Evolutionary conservation across 2,888 invertebrate species (phyloP).

Genomic region (Galerucella calmariensis): DNA sequence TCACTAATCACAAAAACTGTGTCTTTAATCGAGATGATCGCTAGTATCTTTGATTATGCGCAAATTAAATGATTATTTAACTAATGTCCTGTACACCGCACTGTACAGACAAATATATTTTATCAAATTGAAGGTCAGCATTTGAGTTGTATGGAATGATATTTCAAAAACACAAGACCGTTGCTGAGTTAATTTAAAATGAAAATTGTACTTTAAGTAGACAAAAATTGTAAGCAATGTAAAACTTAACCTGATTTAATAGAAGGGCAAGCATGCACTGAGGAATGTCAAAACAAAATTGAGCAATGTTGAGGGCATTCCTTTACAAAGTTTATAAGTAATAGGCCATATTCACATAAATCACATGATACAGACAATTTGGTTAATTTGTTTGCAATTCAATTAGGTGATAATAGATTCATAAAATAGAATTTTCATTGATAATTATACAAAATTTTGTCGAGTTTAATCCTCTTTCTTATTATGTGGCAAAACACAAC

Average conservation of each 20-base stretch:
- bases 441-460: no score
- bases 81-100: neutral
- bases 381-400: neutral
- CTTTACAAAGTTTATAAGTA: neutral
- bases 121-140: constrained; percentile 13
- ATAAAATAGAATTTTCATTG: no score
- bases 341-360: neutral
- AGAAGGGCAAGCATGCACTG: neutral
- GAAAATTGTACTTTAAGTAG: neutral
- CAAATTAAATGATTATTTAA: constrained; percentile 24
- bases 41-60: constrained; percentile 30
- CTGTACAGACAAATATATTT: constrained; percentile 1
- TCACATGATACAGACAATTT: neutral
- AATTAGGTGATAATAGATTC: no score
- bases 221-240: neutral
- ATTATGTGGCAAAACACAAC: no score
- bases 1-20: constrained; percentile 15
- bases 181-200: neutral
- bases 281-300: neutral
- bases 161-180: neutral
- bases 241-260: neutral
- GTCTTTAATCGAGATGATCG: constrained; percentile 25
- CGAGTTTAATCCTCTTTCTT: no score
- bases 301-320: neutral
- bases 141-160: neutral